Conservation (phyloP, 2,888 invertebrate genomes). For the Hemaris fuciformis region DNA sequence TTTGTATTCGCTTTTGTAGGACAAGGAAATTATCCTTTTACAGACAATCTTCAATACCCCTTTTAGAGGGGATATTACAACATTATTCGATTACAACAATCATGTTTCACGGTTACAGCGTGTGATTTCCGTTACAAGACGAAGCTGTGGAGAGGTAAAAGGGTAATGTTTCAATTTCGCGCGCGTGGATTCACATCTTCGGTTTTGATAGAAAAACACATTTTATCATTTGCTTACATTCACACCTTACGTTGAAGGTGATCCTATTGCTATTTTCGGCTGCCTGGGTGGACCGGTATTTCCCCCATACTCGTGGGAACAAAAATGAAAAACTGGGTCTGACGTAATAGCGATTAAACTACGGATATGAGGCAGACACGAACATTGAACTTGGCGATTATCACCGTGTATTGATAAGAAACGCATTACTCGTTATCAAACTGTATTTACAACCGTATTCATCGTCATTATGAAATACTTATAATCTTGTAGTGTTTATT, state of each 20-base stretch:
- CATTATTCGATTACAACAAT: background rate
- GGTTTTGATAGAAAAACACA: background rate
- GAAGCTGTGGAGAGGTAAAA: background rate
- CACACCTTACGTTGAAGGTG: no score
- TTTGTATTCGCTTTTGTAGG: no score
- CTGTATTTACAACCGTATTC: background rate
- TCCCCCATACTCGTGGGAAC: no score
- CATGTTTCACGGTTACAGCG: background rate
- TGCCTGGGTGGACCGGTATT: no score
- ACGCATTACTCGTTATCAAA: background rate
- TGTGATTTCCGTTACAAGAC: background rate
- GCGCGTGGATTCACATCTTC: background rate
- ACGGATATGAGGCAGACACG: background rate
- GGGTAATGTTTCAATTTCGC: background rate
- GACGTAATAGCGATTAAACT: background rate
- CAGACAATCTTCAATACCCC: background rate
- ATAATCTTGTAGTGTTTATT: background rate
- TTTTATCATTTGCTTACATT: no score
- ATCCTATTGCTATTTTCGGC: no score
- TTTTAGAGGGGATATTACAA: background rate
- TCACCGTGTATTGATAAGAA: background rate
- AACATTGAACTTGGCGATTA: background rate
- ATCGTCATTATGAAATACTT: background rate
- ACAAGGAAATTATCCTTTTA: no score
- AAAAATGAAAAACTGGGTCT: background rate